A percentile compares a stretch with the other conserved stretches of the same genome.
These are phyloP conservation scores for Ardeotis arabs DNA, from an alignment of 2,113 vertebrate species.

Conservation along the genomic window DNA sequence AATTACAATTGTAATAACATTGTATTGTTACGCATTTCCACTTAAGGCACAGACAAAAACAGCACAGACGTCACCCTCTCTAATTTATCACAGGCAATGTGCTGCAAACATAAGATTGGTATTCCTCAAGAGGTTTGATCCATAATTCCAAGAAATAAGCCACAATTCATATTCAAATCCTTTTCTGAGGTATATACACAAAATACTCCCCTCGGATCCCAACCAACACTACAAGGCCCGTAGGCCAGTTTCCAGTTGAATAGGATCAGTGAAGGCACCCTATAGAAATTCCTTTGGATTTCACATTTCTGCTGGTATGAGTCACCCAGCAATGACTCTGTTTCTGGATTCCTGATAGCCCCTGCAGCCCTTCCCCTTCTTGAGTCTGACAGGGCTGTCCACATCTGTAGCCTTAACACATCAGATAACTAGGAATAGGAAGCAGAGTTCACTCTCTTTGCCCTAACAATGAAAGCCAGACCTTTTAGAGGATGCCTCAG, in stretches of 20 bases:
- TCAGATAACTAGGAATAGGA: background rate
- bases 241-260: background rate
- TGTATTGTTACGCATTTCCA: background rate
- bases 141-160: background rate
- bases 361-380: background rate
- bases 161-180: background rate
- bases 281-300: background rate
- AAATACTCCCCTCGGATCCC: background rate
- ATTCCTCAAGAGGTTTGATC: background rate
- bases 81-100: background rate
- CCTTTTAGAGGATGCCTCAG: background rate
- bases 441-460: background rate
- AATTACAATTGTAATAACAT: background rate
- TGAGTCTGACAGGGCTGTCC: background rate
- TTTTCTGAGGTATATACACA: background rate
- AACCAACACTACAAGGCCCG: background rate
- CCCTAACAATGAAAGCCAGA: background rate
- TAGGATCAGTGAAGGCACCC: background rate
- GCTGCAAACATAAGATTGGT: background rate
- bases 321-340: background rate
- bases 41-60: background rate
- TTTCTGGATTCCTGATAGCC: background rate
- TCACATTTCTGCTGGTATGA: background rate
- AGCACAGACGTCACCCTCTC: background rate
- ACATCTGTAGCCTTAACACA: background rate